Evolutionary conservation across 1,140 invertebrate species (phyloP).

Genomic region (Pogonognathellus flavescens): DNA sequence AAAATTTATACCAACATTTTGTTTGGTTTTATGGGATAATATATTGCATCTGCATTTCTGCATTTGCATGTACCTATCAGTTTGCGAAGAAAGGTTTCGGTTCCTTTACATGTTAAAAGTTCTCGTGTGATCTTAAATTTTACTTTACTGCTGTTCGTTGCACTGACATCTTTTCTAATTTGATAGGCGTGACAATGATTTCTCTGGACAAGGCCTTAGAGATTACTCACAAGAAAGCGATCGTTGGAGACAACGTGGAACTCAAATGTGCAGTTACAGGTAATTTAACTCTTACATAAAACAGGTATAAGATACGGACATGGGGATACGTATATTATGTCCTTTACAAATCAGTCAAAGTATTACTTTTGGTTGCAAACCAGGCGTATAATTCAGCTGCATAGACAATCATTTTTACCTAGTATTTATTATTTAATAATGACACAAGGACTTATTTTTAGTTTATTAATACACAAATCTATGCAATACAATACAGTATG

Average conservation of each 20-base stretch:
- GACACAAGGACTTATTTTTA: no score
- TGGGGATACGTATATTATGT: no score
- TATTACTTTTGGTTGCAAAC: no score
- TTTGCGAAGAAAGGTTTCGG: not conserved
- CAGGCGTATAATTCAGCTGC: not conserved
- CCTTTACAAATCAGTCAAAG: no score
- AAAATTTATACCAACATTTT: not conserved
- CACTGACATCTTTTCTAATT: not conserved
- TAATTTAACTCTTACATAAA: not conserved
- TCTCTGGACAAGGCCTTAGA: constrained; percentile 82
- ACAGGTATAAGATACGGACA: no score
- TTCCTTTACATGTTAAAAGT: not conserved
- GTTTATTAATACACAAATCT: no score
- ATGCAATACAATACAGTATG: no score
- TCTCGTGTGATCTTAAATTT: not conserved
- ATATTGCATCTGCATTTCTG: no score
- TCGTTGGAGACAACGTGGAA: constrained; percentile 84
- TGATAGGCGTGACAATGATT: constrained; percentile 79
- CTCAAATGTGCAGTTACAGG: constrained; percentile 84
- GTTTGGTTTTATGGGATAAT: no score
- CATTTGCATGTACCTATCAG: no score
- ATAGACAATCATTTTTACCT: not conserved
- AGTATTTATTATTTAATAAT: not conserved
- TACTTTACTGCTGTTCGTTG: not conserved
- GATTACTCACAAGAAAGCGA: constrained; percentile 77